phyloP scores from a whole-genome alignment of 2,113 vertebrate genomes.

The Colaptes auratus region DNA sequence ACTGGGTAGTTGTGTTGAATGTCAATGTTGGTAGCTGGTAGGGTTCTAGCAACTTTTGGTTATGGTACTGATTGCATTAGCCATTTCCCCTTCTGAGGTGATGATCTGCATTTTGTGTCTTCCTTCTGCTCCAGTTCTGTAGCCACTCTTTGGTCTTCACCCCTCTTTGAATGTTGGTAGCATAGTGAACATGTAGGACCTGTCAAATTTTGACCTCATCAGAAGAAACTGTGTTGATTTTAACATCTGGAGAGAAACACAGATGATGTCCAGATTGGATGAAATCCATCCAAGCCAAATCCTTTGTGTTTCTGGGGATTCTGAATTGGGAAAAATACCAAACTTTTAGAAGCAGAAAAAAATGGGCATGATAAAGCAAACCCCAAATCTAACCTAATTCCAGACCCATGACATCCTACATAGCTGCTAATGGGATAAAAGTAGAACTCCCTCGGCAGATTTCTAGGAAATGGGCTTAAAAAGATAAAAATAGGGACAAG shows the following conservation, averaged over 20 bases:
- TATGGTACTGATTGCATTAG: not conserved
- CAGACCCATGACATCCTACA: not conserved
- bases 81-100: rapidly evolving
- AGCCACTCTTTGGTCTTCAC: not conserved
- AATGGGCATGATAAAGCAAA: not conserved
- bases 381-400: not conserved
- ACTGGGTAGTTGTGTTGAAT: rapidly evolving
- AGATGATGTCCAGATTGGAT: not conserved
- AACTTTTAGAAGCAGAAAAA: not conserved
- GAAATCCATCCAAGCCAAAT: not conserved
- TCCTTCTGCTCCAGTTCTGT: not conserved
- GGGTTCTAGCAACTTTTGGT: not conserved
- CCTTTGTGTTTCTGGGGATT: not conserved
- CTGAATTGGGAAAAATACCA: not conserved
- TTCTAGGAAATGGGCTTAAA: not conserved
- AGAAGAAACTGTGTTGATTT: not conserved
- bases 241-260: not conserved
- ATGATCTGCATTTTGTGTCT: not conserved
- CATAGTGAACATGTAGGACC: not conserved
- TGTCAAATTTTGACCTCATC: not conserved
- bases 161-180: not conserved
- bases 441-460: not conserved
- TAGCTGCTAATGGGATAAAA: not conserved
- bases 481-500: not conserved
- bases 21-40: not conserved